Evolutionary conservation across 2,113 vertebrate genomes (phyloP).

Genomic region (Phyllopteryx taeniolatus): DNA sequence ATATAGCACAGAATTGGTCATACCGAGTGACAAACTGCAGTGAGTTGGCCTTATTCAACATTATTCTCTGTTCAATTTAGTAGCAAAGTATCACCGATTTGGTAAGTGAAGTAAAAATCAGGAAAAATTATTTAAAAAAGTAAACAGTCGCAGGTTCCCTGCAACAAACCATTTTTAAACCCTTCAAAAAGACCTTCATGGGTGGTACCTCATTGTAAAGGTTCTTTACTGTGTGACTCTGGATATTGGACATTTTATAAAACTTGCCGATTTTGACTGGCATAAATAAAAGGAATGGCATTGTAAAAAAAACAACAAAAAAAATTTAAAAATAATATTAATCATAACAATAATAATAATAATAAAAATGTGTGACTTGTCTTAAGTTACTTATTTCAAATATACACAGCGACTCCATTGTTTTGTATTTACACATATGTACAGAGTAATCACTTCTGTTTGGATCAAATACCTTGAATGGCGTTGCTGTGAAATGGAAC

Average conservation of each 20-base stretch:
- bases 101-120: neutral
- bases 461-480: constrained; percentile 78
- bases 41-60: neutral
- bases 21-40: constrained; percentile 1
- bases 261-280: constrained; percentile 77
- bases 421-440: constrained; percentile 97
- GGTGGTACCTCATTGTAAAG: constrained; percentile 61
- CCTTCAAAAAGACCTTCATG: constrained; percentile 58
- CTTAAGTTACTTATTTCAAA: constrained; percentile 98
- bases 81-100: neutral
- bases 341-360: constrained; percentile 63
- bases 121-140: neutral
- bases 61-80: neutral
- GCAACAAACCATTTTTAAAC: constrained; percentile 53
- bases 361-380: constrained; percentile 83
- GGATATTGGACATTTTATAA: constrained; percentile 73
- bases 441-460: constrained; percentile 73
- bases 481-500: constrained; percentile 70
- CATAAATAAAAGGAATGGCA: constrained; percentile 90
- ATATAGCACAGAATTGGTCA: neutral
- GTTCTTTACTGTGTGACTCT: constrained; percentile 66
- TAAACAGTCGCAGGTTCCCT: neutral
- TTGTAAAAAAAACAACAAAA: constrained; percentile 74
- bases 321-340: constrained; percentile 56
- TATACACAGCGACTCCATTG: constrained; percentile 95